Evolutionary conservation across 2,888 invertebrate genomes (phyloP), one percentile per base, ranked within the genome.

Genomic region (Epistrophella euchroma): DNA sequence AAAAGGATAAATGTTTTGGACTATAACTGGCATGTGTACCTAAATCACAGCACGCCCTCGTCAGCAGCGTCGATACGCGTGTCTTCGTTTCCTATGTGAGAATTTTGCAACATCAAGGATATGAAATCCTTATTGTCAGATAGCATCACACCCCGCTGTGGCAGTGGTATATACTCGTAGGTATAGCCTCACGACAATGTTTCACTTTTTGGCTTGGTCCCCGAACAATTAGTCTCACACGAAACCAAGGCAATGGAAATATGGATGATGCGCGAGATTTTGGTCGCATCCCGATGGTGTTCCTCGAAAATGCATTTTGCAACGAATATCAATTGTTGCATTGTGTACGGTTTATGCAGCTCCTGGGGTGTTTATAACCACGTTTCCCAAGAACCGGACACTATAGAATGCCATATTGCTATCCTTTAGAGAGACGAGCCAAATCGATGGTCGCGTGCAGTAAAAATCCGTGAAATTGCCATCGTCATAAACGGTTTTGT

Each of bases 381-480:
- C 82, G 73, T 74, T 82, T 86, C 82, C 70, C 45, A 7, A 37
- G 82, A 86, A 86, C 52, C 60, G 72, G 77, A 71, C 72, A 71
- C 64, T 43, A 6, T 32, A 52, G 40, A 37, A 55, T 66, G 17
- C 56, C 47, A 25, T n/a, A n/a, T 52, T 52, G 47, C 50, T 22
- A 25, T 52, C 2, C 28, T 15, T 0, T 32, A 32, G 4, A 28
- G 28, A 28, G 32, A 4, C 17, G 25, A 22, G 25, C 10, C 40
- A 28, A 56, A 52, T 45, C 28, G 45, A 32, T 52, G 60, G 87
- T 87, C 87, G 87, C 87, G 87, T 87, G 87, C 79, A 83, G 72
- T 86, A 87, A 82, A 87, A 87, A 75, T 78, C 87, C 87, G 87
- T 87, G 83, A 87, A 87, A 87, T 87, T 87, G 87, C 66, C 83